Conservation (phyloP, 2,113 vertebrate species). For the Arizona elegans region DNA sequence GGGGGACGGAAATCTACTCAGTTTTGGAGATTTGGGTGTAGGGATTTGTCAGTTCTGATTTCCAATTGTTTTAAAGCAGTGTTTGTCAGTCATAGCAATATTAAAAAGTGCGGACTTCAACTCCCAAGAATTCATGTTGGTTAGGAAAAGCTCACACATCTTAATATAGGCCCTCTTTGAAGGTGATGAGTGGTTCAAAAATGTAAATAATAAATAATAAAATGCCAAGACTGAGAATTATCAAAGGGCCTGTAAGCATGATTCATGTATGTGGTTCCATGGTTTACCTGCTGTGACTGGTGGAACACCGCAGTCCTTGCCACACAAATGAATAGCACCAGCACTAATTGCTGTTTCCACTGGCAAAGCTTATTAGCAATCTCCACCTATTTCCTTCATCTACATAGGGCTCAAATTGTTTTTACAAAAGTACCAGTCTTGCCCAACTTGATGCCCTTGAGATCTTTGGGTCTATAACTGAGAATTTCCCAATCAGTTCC, state of each 20-base stretch:
- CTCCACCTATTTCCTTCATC: background rate
- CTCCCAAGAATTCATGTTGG: background rate
- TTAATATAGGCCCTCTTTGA: background rate
- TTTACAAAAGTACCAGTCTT: background rate
- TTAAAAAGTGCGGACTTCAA: background rate
- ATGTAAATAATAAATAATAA: too few species aligned
- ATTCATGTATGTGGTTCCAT: background rate
- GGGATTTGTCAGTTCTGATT: background rate
- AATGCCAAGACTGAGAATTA: background rate
- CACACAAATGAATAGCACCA: background rate
- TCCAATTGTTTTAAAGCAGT: background rate
- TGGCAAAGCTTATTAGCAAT: background rate
- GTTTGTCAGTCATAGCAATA: background rate
- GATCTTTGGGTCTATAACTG: background rate
- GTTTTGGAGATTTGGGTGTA: background rate
- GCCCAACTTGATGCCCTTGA: background rate
- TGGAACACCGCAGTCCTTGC: background rate
- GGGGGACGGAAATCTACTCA: background rate
- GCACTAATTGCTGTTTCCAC: background rate
- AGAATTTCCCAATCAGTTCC: background rate
- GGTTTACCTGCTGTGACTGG: background rate
- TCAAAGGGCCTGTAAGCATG: background rate
- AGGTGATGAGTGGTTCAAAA: too few species aligned
- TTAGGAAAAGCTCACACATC: background rate
- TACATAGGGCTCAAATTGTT: background rate